phyloP scores from a whole-genome alignment of 92 coral and sea anemone species.

The Actinernus sp. region DNA sequence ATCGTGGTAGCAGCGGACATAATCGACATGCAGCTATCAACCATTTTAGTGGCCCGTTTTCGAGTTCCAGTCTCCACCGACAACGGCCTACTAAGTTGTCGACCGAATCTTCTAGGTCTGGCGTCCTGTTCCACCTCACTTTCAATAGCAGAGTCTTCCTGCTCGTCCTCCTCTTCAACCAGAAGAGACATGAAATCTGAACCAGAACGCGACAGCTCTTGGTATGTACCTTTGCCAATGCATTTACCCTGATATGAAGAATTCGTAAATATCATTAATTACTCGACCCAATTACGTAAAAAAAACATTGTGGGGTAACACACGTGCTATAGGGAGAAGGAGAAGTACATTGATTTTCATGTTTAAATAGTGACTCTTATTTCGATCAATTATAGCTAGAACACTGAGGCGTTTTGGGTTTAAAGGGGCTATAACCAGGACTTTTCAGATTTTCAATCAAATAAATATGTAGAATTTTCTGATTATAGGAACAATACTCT shows the following conservation, averaged over 20 bases:
- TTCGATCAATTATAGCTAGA: no score
- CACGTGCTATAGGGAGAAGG: no score
- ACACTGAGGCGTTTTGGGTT: no score
- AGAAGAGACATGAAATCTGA: conserved; percentile 49
- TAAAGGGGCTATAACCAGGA: no score
- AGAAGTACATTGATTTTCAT: no score
- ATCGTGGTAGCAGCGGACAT: conserved; percentile 64
- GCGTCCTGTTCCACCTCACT: conserved; percentile 29
- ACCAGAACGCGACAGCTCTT: conserved; percentile 49
- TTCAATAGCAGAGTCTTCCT: conserved; percentile 6
- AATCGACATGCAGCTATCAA: conserved; percentile 63
- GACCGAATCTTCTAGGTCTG: conserved; percentile 2
- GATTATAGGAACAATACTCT: no score
- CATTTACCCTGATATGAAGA: conserved; percentile 80
- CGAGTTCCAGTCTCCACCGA: conserved; percentile 9
- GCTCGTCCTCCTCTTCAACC: conserved; percentile 19
- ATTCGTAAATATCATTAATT: no score
- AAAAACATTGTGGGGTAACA: no score
- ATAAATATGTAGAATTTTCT: no score
- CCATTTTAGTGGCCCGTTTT: conserved; percentile 26
- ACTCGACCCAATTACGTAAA: no score
- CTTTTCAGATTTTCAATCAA: no score
- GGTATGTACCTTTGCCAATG: conserved; percentile 50
- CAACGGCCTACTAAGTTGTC: conserved; percentile 55
- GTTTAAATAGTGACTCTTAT: no score